Evolutionary conservation across 2,888 invertebrate species (phyloP).

Genomic region (Zelleria hepariella): DNA sequence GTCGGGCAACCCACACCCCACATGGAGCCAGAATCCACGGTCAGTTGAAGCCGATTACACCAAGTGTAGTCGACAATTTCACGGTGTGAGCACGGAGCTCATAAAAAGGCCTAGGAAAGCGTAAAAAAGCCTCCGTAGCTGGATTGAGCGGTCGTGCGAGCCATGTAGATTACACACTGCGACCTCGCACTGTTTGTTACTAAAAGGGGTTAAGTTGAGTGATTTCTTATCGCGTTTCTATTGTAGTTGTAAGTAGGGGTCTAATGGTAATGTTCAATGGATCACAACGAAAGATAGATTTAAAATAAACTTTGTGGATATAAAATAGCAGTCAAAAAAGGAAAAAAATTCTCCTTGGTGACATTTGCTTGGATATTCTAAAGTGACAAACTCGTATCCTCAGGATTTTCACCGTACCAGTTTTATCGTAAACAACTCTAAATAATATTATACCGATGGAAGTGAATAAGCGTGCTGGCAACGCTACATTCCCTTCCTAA

Average conservation of each 20-base stretch:
- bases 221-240: not conserved
- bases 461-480: not conserved
- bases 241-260: not conserved
- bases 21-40: not conserved
- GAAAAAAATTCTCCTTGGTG: too few species aligned
- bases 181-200: not conserved
- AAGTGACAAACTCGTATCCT: too few species aligned
- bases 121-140: not conserved
- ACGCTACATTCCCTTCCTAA: not conserved
- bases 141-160: not conserved
- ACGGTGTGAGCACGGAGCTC: not conserved
- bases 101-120: conserved; percentile 3
- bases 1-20: too few species aligned
- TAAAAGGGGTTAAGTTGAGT: not conserved
- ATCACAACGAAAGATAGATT: too few species aligned
- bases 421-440: too few species aligned
- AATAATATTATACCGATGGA: too few species aligned
- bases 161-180: not conserved
- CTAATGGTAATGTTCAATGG: too few species aligned
- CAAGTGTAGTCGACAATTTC: conserved; percentile 1
- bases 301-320: too few species aligned
- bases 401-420: too few species aligned
- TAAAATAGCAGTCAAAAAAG: too few species aligned
- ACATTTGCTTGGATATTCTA: too few species aligned
- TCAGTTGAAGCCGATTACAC: conserved; percentile 1